These are phyloP conservation scores for Sycobia sp. DNA, from an alignment of 1,140 invertebrate species.

Conservation along the genomic window DNA sequence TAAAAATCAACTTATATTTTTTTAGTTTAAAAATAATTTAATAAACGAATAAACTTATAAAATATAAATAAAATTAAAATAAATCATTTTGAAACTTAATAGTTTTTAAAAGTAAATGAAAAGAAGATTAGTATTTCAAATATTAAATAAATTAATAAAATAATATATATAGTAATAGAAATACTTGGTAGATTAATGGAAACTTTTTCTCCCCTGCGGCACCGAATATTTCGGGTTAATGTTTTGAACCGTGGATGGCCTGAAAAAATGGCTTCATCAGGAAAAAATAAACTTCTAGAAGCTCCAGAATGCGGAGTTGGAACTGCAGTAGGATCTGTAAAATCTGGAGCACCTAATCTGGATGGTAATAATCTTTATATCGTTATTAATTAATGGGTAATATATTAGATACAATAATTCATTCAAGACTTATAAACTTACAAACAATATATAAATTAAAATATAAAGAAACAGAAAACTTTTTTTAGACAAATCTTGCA, in stretches of 20 bases:
- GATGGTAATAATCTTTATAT: constrained; percentile 20
- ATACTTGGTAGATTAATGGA: constrained; percentile 95
- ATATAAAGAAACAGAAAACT: too few species aligned
- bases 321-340: constrained; percentile 80
- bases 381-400: too few species aligned
- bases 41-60: neutral
- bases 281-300: constrained; percentile 90
- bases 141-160: neutral
- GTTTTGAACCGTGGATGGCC: constrained; percentile 97
- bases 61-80: too few species aligned
- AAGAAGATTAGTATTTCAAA: neutral
- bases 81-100: neutral
- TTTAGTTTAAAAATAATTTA: neutral
- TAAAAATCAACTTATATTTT: neutral
- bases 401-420: too few species aligned
- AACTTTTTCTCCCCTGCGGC: constrained; percentile 91
- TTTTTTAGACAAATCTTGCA: too few species aligned
- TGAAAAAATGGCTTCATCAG: constrained; percentile 90
- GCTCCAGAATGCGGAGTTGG: constrained; percentile 77
- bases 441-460: too few species aligned
- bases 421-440: too few species aligned
- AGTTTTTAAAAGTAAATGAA: neutral
- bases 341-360: constrained; percentile 86
- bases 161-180: neutral
- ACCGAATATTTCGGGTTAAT: constrained; percentile 90